Evolutionary conservation across 1,140 invertebrate genomes (phyloP), one percentile per base, ranked within the genome.

Genomic region (Ostrea edulis): DNA sequence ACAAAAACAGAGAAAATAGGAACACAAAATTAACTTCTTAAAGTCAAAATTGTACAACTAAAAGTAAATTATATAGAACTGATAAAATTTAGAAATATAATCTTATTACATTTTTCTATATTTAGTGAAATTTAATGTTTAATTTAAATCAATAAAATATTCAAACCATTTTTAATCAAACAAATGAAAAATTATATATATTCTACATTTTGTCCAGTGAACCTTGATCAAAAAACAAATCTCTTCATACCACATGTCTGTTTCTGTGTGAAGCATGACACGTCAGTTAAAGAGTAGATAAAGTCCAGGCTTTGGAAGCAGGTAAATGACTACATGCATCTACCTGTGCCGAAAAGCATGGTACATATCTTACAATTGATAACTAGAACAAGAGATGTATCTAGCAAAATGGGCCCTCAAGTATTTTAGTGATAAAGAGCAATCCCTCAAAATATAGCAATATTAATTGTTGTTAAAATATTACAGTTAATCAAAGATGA

Each of bases 141-240:
- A 3, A 58, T 20, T 58, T 20, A 58, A 3, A 14, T 58, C 20
- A 58, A 58, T 58, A 17, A 58, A 58, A 58, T 58, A 11, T 58
- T 14, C 14, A 58, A 58, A 58, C 55, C 20, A 58, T 17, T 14
- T 12, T 29, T 71, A 25, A 8, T 11, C 29, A 0, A 29, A 4
- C 25, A 14, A 8, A 71, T 29, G 68, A 8, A 29, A 29, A 71
- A 17, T 71, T 71, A 71, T 71, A 71, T 29, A 71, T 71, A 29
- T 2, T 14, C 8, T 29, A 29, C 0, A 35, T 14, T 12, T 8
- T 9, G n/a, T 5, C 14, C 5, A 51, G 5, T 54, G 12, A 22
- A n/a, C n/a, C 22, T 84, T 29, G 68, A 71, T 71, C 68, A 84
- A 84, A 84, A 25, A 54, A 54, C 25, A 84, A 54, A 84, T 54